Conservation (phyloP, 2,888 invertebrate genomes). For the Diogma glabrata region DNA sequence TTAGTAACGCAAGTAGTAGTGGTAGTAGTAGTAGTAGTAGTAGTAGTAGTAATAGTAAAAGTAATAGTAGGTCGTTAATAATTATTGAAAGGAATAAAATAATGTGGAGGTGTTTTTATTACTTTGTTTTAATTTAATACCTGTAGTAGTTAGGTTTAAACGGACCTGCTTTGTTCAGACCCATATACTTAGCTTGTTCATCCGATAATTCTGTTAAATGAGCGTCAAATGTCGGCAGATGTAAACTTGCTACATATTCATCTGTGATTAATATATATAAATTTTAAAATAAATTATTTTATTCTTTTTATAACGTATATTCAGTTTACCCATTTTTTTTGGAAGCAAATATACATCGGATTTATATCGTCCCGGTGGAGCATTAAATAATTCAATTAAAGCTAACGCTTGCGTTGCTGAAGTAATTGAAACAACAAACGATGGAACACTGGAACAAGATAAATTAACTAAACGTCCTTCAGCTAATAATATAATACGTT, state of each 20-base stretch:
- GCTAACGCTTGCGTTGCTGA: conserved; percentile 95
- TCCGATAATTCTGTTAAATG: conserved; percentile 92
- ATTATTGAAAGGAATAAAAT: too few relatives aligned
- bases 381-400: conserved; percentile 93
- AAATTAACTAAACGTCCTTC: conserved; percentile 93
- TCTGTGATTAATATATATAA: conserved; percentile 42
- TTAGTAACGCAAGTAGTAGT: too few relatives aligned
- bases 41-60: too few relatives aligned
- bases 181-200: conserved; percentile 96
- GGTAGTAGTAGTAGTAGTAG: too few relatives aligned
- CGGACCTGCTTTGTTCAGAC: conserved; percentile 93
- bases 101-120: too few relatives aligned
- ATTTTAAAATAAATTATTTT: conserved; percentile 11
- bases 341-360: conserved; percentile 94
- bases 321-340: conserved; percentile 84
- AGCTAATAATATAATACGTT: conserved; percentile 83
- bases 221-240: conserved; percentile 94
- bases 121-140: conserved; percentile 44
- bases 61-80: too few relatives aligned
- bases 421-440: conserved; percentile 95
- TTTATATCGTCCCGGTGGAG: conserved; percentile 88
- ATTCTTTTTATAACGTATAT: conserved; percentile 4
- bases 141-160: conserved; percentile 99
- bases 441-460: conserved; percentile 93
- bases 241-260: conserved; percentile 95